Evolutionary conservation across 2,888 invertebrate species (phyloP).

Genomic region (Volucella zonaria): DNA sequence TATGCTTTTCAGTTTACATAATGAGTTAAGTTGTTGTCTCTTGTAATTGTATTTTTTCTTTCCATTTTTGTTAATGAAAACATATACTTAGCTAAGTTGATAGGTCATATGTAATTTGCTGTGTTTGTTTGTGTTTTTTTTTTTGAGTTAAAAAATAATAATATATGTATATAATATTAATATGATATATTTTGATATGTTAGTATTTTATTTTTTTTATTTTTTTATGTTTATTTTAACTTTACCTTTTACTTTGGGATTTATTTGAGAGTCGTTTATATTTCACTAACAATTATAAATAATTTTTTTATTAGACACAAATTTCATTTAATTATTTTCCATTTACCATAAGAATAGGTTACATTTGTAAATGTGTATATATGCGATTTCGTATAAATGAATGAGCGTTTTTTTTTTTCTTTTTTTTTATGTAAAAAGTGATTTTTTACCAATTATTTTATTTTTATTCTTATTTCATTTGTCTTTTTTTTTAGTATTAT

Average conservation of each 20-base stretch:
- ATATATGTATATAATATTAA: slow-evolving; percentile 51
- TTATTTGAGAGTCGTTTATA: slow-evolving; percentile 23
- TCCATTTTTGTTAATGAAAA: slow-evolving; percentile 28
- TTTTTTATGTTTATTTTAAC: slow-evolving; percentile 2
- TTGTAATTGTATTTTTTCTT: neutral
- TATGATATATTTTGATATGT: slow-evolving; percentile 67
- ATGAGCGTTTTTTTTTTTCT: slow-evolving; percentile 25
- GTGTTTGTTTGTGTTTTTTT: slow-evolving; percentile 32
- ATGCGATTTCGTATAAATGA: slow-evolving; percentile 56
- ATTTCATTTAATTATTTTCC: slow-evolving; percentile 59
- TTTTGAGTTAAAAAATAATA: slow-evolving; percentile 47
- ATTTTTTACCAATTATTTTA: slow-evolving; percentile 41
- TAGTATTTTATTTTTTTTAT: slow-evolving; percentile 24
- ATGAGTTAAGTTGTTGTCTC: slow-evolving; percentile 25
- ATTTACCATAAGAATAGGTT: slow-evolving; percentile 68
- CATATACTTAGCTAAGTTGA: slow-evolving; percentile 48
- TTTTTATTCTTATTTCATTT: slow-evolving; percentile 68
- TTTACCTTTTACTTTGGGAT: slow-evolving; percentile 4
- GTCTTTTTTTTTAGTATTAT: slow-evolving; percentile 28
- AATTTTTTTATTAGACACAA: slow-evolving; percentile 54
- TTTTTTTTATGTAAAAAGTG: slow-evolving; percentile 19
- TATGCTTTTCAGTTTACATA: slow-evolving; percentile 37
- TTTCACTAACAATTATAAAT: slow-evolving; percentile 49
- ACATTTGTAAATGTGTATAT: slow-evolving; percentile 55
- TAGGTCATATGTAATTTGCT: slow-evolving; percentile 19